Conservation (phyloP, 37 sponge, comb jelly and placozoan species). For the Ianthella basta region DNA sequence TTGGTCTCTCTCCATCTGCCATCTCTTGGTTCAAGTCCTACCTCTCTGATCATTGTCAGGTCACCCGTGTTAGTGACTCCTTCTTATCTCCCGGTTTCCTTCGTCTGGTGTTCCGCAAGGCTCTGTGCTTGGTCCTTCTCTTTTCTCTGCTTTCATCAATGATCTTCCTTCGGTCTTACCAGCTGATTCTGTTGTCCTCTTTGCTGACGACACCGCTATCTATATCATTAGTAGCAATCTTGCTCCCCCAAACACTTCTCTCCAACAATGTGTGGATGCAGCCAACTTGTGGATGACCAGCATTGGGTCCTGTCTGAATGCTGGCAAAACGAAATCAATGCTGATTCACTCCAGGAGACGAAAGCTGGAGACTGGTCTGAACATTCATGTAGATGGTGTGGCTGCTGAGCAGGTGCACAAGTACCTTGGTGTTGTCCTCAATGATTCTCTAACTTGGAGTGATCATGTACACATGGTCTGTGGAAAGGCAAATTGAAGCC, state of each 20-base stretch:
- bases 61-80: slow-evolving; percentile 6
- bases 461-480: too few species aligned
- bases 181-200: not conserved
- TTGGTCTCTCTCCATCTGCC: slow-evolving; percentile 6
- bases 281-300: not conserved
- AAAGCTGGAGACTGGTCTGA: too few species aligned
- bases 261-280: not conserved
- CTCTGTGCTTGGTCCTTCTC: slow-evolving; percentile 9
- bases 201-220: slow-evolving; percentile 16
- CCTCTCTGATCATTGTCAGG: not conserved
- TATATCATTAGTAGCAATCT: slow-evolving; percentile 15
- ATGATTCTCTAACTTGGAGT: too few species aligned
- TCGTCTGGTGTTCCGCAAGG: slow-evolving; percentile 12
- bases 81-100: slow-evolving; percentile 1
- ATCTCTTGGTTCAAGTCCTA: slow-evolving; percentile 11
- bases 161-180: slow-evolving; percentile 6
- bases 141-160: slow-evolving; percentile 20
- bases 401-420: too few species aligned
- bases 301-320: not conserved
- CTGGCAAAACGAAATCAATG: not conserved
- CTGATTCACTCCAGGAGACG: too few species aligned
- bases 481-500: too few species aligned
- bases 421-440: too few species aligned
- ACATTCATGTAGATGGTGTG: too few species aligned
- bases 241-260: not conserved